A percentile compares a stretch with the other conserved stretches of the same genome.
Conservation (phyloP, 2,797 vertebrate genomes). For the Bradypus variegatus region DNA sequence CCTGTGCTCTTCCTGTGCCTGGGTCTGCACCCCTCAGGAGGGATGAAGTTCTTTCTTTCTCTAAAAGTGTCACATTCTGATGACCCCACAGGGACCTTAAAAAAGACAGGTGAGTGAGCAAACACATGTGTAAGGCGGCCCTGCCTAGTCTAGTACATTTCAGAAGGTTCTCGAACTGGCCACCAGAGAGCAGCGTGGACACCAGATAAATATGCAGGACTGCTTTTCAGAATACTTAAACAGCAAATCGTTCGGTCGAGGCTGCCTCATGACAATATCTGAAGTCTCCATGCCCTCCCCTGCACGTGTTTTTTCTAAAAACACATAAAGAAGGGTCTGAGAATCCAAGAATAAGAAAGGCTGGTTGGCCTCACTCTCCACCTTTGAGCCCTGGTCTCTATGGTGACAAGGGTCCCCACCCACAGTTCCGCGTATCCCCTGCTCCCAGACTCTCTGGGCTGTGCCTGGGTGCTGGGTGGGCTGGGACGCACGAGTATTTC, state of each 20-base stretch:
- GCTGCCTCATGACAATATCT: not conserved
- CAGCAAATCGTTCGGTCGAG: not conserved
- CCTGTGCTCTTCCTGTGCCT: not conserved
- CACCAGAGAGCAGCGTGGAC: conserved; percentile 39
- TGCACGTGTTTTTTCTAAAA: not conserved
- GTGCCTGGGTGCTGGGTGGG: not conserved
- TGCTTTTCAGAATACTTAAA: not conserved
- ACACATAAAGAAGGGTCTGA: not conserved
- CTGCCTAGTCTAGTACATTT: not conserved
- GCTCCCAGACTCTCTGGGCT: not conserved
- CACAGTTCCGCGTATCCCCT: not conserved
- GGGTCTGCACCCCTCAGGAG: not conserved
- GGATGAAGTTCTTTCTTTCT: not conserved
- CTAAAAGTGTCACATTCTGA: not conserved
- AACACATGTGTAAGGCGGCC: not conserved
- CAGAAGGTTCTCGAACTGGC: not conserved
- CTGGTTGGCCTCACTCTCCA: not conserved
- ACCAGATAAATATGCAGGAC: not conserved
- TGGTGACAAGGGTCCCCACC: not conserved
- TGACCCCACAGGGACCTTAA: not conserved
- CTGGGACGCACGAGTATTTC: not conserved
- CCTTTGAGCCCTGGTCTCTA: not conserved
- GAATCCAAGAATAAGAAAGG: not conserved
- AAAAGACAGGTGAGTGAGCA: not conserved
- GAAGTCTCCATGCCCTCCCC: not conserved